Percentiles rank a stretch among this genome's conserved stretches.
These are phyloP conservation scores for Euphonia xanthogaster DNA, from an alignment of 2,797 vertebrate genomes.

Conservation along the genomic window DNA sequence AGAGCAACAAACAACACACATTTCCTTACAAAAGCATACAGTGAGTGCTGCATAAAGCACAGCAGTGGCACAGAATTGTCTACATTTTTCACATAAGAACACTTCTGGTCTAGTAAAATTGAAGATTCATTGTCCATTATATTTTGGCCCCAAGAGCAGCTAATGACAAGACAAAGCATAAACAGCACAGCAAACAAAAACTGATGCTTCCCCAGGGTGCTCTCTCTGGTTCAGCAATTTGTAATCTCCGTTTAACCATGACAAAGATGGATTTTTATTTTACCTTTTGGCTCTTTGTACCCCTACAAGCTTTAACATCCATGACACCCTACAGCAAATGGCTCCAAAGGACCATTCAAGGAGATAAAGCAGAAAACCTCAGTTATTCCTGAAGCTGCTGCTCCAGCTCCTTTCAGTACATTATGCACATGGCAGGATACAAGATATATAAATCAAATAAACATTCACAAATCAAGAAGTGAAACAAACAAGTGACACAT, in stretches of 20 bases:
- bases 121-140: not conserved
- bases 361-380: not conserved
- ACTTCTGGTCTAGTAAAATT: not conserved
- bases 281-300: not conserved
- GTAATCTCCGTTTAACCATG: not conserved
- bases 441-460: not conserved
- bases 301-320: not conserved
- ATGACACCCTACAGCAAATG: not conserved
- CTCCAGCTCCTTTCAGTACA: not conserved
- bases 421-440: not conserved
- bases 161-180: not conserved
- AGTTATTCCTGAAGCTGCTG: not conserved
- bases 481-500: not conserved
- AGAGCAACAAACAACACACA: not conserved
- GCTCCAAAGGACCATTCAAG: not conserved
- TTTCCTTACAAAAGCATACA: not conserved
- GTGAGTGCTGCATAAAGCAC: not conserved
- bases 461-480: not conserved
- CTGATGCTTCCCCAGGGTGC: not conserved
- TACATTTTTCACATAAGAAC: not conserved
- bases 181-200: not conserved
- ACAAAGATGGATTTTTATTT: not conserved
- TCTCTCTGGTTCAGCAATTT: not conserved
- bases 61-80: not conserved
- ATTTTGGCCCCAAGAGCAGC: not conserved